Evolutionary conservation across 1,140 invertebrate species (phyloP), one percentile per base, ranked within the genome.

Genomic region (Megalonaias nervosa): DNA sequence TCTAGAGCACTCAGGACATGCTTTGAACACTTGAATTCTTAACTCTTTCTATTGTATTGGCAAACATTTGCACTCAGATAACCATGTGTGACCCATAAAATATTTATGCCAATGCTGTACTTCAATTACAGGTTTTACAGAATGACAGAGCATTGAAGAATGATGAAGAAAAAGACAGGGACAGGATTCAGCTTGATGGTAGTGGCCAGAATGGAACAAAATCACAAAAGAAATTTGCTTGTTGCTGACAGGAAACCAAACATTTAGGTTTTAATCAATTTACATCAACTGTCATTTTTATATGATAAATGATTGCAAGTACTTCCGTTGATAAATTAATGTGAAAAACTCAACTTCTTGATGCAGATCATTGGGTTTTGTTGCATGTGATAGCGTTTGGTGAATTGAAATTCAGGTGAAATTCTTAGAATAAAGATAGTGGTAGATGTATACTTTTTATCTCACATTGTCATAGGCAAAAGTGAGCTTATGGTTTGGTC

Each of bases 61-160:
- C 23, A 15, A n/a, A 61, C 3, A 21, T 38, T 9, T 31, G n/a
- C 26, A 21, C 17, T 21, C 65, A 67, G 16, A 21, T 57, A 58
- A 70, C 58, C 56, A 26, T 21, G 56, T 23, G 56, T 59, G n/a
- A 23, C 61, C 11, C 1, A 2, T 15, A 72, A 66, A 1, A 17
- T 64, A n/a, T 13, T 16, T 58, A 17, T 58, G 19, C 5, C n/a
- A 21, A 55, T 66, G 60, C 74, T 71, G 0, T 67, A 69, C 65
- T 74, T 31, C 55, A 23, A 59, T 79, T 83, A 21, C 74, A 90
- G 89, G 89, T 90, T 65, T 78, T 90, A 79, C 82, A 88, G 77
- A 90, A 90, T 79, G 87, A 90, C 67, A 74, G 83, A 66, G 77
- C 82, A 6, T 84, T 88, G 80, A 82, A 82, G 59, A 71, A 81